Conservation (phyloP, 2,888 invertebrate genomes). For the Thecocarcelia acutangulata region DNA sequence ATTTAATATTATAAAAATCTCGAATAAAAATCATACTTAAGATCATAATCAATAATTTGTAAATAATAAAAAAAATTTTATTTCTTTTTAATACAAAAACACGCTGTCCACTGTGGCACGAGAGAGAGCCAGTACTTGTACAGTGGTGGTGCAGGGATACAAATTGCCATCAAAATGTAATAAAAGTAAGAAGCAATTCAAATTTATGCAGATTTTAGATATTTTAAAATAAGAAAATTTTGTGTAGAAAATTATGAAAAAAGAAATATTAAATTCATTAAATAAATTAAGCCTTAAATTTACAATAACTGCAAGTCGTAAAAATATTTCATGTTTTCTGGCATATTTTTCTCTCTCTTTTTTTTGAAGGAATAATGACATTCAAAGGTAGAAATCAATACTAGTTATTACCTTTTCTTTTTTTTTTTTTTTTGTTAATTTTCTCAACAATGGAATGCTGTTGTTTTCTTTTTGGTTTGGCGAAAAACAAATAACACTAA, state of each 20-base stretch:
- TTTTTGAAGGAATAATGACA: conserved; percentile 46
- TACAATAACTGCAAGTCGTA: conserved; percentile 57
- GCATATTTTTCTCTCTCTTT: conserved; percentile 17
- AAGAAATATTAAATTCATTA: conserved; percentile 51
- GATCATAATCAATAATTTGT: conserved; percentile 42
- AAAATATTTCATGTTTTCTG: conserved; percentile 44
- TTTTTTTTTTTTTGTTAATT: too few species aligned
- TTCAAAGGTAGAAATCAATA: conserved; percentile 38
- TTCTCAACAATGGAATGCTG: conserved; percentile 53
- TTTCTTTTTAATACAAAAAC: conserved; percentile 35
- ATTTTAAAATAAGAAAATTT: conserved; percentile 5
- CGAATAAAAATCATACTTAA: conserved; percentile 25
- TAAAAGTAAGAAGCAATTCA: conserved; percentile 64
- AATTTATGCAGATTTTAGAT: conserved; percentile 30
- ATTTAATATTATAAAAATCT: conserved; percentile 10
- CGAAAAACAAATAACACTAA: conserved; percentile 34
- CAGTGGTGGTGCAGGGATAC: conserved; percentile 11
- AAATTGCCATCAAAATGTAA: conserved; percentile 52
- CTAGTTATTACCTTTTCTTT: conserved; percentile 8
- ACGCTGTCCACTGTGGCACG: conserved; percentile 6
- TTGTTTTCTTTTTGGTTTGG: background rate
- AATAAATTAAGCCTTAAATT: conserved; percentile 51
- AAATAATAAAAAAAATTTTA: conserved; percentile 54
- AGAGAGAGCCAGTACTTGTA: background rate
- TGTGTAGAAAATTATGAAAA: conserved; percentile 27